Evolutionary conservation across 2,113 vertebrate species (phyloP).

Genomic region (Daboia siamensis): DNA sequence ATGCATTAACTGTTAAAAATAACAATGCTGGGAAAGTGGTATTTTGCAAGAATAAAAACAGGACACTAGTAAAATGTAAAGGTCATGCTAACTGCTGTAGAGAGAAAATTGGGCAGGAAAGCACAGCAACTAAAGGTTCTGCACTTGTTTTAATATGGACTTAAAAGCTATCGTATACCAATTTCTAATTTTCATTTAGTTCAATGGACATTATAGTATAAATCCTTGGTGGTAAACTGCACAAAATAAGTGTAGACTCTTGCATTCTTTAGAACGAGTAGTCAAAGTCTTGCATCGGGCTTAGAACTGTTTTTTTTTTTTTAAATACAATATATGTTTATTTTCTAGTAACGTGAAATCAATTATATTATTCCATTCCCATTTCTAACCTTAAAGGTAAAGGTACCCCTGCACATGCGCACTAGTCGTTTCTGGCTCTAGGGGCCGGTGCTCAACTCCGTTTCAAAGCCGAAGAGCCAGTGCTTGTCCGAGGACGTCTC

Average conservation of each 20-base stretch:
- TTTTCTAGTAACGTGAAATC: slow-evolving; percentile 44
- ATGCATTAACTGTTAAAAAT: slow-evolving; percentile 1
- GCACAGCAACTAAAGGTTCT: background rate
- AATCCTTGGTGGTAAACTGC: background rate
- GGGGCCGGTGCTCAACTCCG: too few relatives aligned
- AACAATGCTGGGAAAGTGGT: background rate
- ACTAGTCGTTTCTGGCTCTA: too few relatives aligned
- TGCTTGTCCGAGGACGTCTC: too few relatives aligned
- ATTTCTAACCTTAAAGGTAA: slow-evolving; percentile 10
- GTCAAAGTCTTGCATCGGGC: slow-evolving; percentile 21
- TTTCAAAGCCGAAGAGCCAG: too few relatives aligned
- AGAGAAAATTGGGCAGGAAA: slow-evolving; percentile 9
- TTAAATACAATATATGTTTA: slow-evolving; percentile 32
- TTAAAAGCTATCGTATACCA: background rate
- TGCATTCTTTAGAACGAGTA: slow-evolving; percentile 29
- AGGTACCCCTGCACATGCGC: too few relatives aligned
- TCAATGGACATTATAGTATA: background rate
- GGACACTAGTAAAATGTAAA: slow-evolving; percentile 8
- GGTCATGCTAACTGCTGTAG: background rate
- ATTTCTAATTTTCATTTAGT: background rate
- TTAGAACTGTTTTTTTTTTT: slow-evolving; percentile 54
- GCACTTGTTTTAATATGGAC: background rate
- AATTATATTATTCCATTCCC: slow-evolving; percentile 41
- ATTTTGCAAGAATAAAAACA: background rate
- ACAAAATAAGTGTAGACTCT: slow-evolving; percentile 17